phyloP scores from a whole-genome alignment of 1,140 invertebrate genomes.

The Euura lappo region DNA sequence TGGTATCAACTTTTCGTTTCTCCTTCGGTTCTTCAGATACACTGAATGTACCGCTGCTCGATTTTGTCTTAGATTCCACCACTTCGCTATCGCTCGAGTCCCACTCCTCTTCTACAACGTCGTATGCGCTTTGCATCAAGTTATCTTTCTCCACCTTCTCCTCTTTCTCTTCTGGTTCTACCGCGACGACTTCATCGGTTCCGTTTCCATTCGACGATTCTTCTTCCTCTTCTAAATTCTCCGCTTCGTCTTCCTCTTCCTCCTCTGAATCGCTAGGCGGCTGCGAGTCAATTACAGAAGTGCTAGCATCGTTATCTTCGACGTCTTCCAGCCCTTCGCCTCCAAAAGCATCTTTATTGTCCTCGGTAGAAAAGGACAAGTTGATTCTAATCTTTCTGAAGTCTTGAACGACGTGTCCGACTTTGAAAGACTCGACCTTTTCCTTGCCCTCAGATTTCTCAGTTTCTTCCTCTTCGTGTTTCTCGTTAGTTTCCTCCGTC shows the following conservation, averaged over 20 bases:
- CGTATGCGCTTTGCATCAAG: conserved; percentile 50
- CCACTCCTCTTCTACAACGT: conserved; percentile 47
- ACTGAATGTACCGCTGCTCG: conserved; percentile 68
- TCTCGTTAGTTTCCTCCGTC: conserved; percentile 21
- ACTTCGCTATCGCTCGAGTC: conserved; percentile 58
- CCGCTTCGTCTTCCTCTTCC: conserved; percentile 35
- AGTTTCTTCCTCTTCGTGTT: conserved; percentile 23
- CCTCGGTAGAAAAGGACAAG: conserved; percentile 72
- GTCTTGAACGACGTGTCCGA: conserved; percentile 71
- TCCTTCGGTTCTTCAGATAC: conserved; percentile 56
- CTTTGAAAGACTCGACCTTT: conserved; percentile 42
- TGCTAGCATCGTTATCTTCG: conserved; percentile 54
- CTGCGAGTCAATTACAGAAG: background rate
- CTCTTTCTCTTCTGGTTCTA: conserved; percentile 37
- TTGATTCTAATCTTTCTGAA: conserved; percentile 81
- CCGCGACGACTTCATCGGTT: conserved; percentile 50
- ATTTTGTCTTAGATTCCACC: conserved; percentile 45
- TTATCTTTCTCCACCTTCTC: conserved; percentile 42
- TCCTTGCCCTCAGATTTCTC: conserved; percentile 32
- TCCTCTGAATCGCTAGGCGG: conserved; percentile 34
- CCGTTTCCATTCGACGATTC: conserved; percentile 52
- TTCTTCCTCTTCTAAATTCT: conserved; percentile 32
- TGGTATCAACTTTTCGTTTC: conserved; percentile 37
- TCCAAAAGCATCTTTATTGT: conserved; percentile 53
- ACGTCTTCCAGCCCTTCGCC: conserved; percentile 53